Conservation (phyloP, 1,140 invertebrate genomes). For the Hormaphis cornu region DNA sequence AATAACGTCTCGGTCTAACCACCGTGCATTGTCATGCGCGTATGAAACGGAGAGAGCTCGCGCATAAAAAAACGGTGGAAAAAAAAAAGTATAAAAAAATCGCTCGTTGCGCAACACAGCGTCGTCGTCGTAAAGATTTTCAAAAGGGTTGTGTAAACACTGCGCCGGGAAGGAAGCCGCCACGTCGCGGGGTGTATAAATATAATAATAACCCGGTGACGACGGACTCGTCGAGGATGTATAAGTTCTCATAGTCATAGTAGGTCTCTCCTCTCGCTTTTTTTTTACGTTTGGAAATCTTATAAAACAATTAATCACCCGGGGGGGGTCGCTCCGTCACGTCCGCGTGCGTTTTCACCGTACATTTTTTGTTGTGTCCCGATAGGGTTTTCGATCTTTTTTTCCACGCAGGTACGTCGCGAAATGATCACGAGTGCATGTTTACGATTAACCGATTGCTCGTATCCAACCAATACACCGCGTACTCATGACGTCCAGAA, state of each 20-base stretch:
- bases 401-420: no score
- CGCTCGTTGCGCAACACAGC: conserved; percentile 18
- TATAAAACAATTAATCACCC: conserved; percentile 31
- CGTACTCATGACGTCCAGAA: no score
- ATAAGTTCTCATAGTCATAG: conserved; percentile 13
- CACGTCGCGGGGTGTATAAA: neutral
- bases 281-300: conserved; percentile 25
- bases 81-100: neutral
- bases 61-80: no score
- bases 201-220: conserved; percentile 1
- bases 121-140: conserved; percentile 29
- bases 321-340: neutral
- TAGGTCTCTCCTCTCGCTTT: no score
- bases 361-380: neutral
- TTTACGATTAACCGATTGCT: no score
- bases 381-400: no score
- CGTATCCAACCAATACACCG: no score
- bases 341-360: neutral
- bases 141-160: conserved; percentile 31
- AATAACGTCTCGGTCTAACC: neutral
- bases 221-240: neutral
- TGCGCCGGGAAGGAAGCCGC: neutral
- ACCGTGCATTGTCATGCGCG: neutral
- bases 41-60: neutral
- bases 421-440: no score